A percentile compares a stretch with the other conserved stretches of the same genome.
Conservation (phyloP, 2,113 vertebrate genomes). For the Paralichthys olivaceus region DNA sequence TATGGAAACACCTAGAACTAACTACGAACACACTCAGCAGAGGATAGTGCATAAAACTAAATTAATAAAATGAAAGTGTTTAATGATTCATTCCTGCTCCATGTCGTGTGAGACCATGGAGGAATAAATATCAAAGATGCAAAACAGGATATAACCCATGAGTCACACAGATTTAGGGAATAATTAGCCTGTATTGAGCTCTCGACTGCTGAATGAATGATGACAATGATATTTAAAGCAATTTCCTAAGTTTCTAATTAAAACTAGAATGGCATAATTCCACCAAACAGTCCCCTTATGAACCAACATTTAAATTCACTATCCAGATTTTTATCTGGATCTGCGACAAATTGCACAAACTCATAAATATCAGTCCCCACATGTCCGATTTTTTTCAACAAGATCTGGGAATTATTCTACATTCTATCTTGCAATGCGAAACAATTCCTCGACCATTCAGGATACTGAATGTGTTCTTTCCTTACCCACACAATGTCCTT, state of each 20-base stretch:
- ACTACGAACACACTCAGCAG: no score
- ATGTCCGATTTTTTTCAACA: slow-evolving; percentile 2
- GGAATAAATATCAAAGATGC: slow-evolving; percentile 30
- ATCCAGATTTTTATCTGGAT: neutral
- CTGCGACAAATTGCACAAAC: no score
- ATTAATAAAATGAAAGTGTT: slow-evolving; percentile 11
- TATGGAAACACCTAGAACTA: neutral
- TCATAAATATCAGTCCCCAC: no score
- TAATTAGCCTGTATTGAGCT: slow-evolving; percentile 8
- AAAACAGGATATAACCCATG: slow-evolving; percentile 35
- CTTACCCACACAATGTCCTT: no score
- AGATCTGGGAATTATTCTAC: neutral
- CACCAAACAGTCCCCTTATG: neutral
- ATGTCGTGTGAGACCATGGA: slow-evolving; percentile 17
- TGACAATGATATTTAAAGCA: slow-evolving; percentile 32
- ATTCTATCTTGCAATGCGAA: no score
- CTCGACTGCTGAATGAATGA: slow-evolving; percentile 22
- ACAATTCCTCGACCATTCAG: no score
- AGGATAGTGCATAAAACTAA: neutral
- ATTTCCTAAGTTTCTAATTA: slow-evolving; percentile 29
- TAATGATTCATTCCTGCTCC: neutral
- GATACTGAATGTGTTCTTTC: no score
- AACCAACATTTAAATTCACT: neutral
- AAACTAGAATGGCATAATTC: no score
- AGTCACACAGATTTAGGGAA: slow-evolving; percentile 10